Evolutionary conservation across 2,888 invertebrate species (phyloP).

Genomic region (Boloria selene): DNA sequence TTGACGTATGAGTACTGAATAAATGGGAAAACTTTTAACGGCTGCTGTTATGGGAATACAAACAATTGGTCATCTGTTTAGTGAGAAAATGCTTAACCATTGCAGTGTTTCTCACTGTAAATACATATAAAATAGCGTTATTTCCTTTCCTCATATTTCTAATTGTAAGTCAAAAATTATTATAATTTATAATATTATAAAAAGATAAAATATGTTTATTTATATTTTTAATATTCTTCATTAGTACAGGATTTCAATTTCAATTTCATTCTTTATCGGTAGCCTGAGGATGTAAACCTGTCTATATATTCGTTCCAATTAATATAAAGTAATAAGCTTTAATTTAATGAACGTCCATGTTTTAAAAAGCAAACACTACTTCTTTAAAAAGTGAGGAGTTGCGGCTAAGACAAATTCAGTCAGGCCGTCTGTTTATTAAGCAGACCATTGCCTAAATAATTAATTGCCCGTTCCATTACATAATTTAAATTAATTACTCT

Average conservation of each 20-base stretch:
- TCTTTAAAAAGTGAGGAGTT: slow-evolving; percentile 15
- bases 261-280: too few species aligned
- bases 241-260: too few species aligned
- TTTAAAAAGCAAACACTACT: slow-evolving; percentile 18
- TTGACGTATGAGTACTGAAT: slow-evolving; percentile 79
- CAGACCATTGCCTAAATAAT: slow-evolving; percentile 32
- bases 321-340: too few species aligned
- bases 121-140: too few species aligned
- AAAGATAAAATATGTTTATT: too few species aligned
- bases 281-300: too few species aligned
- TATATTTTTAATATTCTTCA: too few species aligned
- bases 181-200: too few species aligned
- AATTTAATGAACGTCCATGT: slow-evolving; percentile 9
- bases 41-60: slow-evolving; percentile 70
- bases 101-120: neutral
- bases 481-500: slow-evolving; percentile 17
- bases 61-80: slow-evolving; percentile 81
- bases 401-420: neutral
- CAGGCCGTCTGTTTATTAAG: slow-evolving; percentile 33
- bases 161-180: neutral
- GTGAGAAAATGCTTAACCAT: slow-evolving; percentile 60
- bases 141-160: neutral
- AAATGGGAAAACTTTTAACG: slow-evolving; percentile 81
- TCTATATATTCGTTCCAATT: too few species aligned
- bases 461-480: slow-evolving; percentile 34